Evolutionary conservation across 2,888 invertebrate species (phyloP).

Genomic region (Myathropa florea): DNA sequence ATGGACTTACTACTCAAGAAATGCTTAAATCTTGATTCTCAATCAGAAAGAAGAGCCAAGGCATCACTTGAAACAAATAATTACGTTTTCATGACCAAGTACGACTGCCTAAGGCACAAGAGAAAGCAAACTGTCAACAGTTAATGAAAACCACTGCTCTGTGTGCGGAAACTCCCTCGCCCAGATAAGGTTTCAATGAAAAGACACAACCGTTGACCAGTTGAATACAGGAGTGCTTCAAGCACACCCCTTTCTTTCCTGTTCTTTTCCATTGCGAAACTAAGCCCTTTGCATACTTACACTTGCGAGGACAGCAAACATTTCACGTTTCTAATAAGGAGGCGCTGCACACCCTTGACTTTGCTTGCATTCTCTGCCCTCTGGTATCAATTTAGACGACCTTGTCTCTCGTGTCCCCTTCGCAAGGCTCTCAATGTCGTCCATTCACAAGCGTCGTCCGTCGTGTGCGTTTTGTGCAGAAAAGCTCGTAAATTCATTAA

Average conservation of each 20-base stretch:
- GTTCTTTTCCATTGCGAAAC: not conserved
- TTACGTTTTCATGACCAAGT: not conserved
- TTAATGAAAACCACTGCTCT: not conserved
- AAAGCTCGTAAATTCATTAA: constrained; percentile 40
- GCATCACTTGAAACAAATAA: not conserved
- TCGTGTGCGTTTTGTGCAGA: not conserved
- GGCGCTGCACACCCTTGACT: not conserved
- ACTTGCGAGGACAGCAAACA: not conserved
- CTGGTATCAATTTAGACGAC: not conserved
- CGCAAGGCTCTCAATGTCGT: not conserved
- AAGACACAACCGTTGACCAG: not conserved
- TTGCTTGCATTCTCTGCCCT: not conserved
- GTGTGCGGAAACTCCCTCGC: not conserved
- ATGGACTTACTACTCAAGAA: too few species aligned
- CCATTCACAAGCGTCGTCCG: not conserved
- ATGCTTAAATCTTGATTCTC: too few species aligned
- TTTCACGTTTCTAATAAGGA: not conserved
- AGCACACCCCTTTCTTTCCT: not conserved
- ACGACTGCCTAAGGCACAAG: not conserved
- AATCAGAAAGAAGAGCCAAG: not conserved
- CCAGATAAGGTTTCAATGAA: too few species aligned
- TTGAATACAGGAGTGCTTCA: not conserved
- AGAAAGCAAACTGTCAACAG: not conserved
- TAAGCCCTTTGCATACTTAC: not conserved
- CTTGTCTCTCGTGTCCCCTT: not conserved